A percentile compares a stretch with the other conserved stretches of the same genome.
Evolutionary conservation across 92 coral and sea anemone genomes (phyloP).

Genomic region (Diadumene lineata): DNA sequence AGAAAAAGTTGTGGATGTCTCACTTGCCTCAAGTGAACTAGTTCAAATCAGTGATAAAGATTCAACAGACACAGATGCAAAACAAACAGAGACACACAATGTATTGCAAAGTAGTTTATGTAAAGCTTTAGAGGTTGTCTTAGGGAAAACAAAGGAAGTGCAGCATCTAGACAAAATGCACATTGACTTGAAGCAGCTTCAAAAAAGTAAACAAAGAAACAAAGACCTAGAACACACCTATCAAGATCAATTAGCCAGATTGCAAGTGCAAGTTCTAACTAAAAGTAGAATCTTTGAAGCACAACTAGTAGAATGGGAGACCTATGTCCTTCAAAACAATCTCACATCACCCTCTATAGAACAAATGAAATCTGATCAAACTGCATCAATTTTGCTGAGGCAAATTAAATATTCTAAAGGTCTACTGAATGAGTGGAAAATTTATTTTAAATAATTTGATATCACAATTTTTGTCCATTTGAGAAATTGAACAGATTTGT

Average conservation of each 20-base stretch:
- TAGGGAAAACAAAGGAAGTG: background rate
- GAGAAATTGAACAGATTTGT: no score
- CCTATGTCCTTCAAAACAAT: conserved; percentile 45
- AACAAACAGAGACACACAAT: background rate
- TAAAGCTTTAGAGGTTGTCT: background rate
- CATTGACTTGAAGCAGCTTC: background rate
- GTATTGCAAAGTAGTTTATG: background rate
- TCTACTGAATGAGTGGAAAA: background rate
- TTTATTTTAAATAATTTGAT: no score
- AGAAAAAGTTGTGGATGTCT: no score
- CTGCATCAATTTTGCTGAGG: conserved; percentile 37
- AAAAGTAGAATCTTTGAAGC: conserved; percentile 19
- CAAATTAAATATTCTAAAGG: conserved; percentile 20
- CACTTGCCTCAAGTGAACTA: conserved; percentile 27
- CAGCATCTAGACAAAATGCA: background rate
- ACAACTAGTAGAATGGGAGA: conserved; percentile 53
- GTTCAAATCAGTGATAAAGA: conserved; percentile 5
- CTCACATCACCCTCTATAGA: conserved; percentile 45
- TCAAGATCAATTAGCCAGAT: background rate
- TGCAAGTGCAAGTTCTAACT: conserved; percentile 24
- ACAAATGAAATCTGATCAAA: conserved; percentile 44
- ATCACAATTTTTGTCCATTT: no score
- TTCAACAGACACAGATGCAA: background rate
- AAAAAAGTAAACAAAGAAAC: background rate
- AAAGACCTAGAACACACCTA: background rate